Base-by-base conservation (phyloP, 2,797 vertebrate genomes). In the Scleropages formosus region DNA sequence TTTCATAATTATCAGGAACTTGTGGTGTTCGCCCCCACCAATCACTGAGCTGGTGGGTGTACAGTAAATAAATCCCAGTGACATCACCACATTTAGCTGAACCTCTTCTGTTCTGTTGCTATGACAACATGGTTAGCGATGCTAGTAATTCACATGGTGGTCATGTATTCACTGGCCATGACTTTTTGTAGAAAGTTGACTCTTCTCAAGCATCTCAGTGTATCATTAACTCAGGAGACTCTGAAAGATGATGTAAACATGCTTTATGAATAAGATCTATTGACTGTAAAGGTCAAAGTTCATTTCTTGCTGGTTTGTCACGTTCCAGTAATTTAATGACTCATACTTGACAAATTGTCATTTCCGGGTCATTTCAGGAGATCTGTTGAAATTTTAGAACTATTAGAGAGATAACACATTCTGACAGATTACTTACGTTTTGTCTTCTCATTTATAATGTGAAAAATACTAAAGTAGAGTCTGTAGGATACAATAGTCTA, bases 21-120 rank as follows among this genome's bases (percentile, higher is more conserved):
- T 82, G 96, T 98, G 96, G 95, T 98, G 84, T 91, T 91, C 0
- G 90, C 94, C 0, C n/a, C 95, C 96, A 0, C 87, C 94, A 12
- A 95, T 98, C 85, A 95, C 94, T 0, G 94, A 97, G 82, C 88
- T 98, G 76, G 96, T 95, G 81, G 96, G 96, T 12, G 82, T 96
- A 77, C 95, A 96, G 81, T 98, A 91, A 24, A 7, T 12, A 10
- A 24, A 8, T 22, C 8, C 18, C 62, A 20, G 8, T 20, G 13
- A 31, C 12, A 39, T 16, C 7, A 4, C 27, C 18, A 44, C 3
- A 15, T 7, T 15, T 44, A 31, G 18, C 27, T 68, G 66, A 18
- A 22, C 24, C 24, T 26, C 12, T 22, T 15, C 12, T n/a, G 7
- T 20, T n/a, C 8, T 49, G 66, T 6, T 46, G n/a, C n/a, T 39